Evolutionary conservation across 2,888 invertebrate species (phyloP).

Genomic region (Spilosoma lubricipeda): DNA sequence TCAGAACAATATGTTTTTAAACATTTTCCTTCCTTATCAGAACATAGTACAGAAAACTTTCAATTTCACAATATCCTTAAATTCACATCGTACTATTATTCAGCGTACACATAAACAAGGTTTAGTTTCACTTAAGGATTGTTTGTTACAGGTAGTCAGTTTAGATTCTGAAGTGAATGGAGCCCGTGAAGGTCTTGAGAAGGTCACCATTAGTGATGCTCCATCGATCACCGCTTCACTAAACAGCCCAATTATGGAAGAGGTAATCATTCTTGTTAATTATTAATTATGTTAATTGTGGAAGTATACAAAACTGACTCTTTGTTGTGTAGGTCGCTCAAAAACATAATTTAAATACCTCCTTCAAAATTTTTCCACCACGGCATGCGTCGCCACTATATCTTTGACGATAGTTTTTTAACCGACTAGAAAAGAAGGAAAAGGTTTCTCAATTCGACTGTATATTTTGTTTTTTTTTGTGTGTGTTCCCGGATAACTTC

Average conservation of each 20-base stretch:
- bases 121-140: not conserved
- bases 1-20: not conserved
- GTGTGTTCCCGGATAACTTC: too few relatives aligned
- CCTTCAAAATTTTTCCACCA: too few relatives aligned
- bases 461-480: too few relatives aligned
- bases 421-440: too few relatives aligned
- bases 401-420: too few relatives aligned
- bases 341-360: not conserved
- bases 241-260: slow-evolving; percentile 85
- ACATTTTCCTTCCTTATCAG: not conserved
- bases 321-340: not conserved
- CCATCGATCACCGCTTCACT: slow-evolving; percentile 81
- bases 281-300: slow-evolving; percentile 19
- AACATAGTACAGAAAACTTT: not conserved
- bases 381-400: too few relatives aligned
- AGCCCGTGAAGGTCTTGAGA: slow-evolving; percentile 73
- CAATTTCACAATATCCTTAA: not conserved
- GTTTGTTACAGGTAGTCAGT: slow-evolving; percentile 75
- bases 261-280: slow-evolving; percentile 68
- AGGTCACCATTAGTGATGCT: slow-evolving; percentile 70
- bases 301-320: not conserved
- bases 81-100: not conserved
- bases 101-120: not conserved
- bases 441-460: too few relatives aligned
- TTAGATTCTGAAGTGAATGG: slow-evolving; percentile 82